Conservation (phyloP, 2,888 invertebrate species). For the Dynastes tityus region DNA sequence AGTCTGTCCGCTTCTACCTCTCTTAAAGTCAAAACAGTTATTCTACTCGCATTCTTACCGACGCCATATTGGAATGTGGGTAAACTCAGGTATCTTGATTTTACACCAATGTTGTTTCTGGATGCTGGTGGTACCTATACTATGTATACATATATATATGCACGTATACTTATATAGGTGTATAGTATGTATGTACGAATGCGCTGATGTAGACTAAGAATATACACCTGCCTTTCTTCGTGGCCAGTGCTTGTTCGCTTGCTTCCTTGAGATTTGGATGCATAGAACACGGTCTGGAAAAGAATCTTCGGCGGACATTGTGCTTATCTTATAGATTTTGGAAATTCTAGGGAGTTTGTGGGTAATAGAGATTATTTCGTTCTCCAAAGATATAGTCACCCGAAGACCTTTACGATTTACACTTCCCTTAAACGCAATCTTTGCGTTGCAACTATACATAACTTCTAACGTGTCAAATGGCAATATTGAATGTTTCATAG, state of each 20-base stretch:
- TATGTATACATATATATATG: neutral
- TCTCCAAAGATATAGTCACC: too few relatives aligned
- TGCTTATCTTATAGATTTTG: too few relatives aligned
- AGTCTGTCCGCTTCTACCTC: slow-evolving; percentile 51
- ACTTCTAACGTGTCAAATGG: too few relatives aligned
- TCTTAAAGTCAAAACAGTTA: slow-evolving; percentile 63
- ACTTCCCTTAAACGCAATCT: too few relatives aligned
- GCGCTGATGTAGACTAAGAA: neutral
- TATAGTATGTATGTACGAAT: neutral
- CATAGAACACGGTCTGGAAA: too few relatives aligned
- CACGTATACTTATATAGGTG: neutral
- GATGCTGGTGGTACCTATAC: slow-evolving; percentile 10
- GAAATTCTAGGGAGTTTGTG: too few relatives aligned
- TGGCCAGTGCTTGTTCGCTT: neutral
- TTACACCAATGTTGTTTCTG: slow-evolving; percentile 48
- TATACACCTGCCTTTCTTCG: slow-evolving; percentile 5
- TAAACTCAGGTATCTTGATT: slow-evolving; percentile 56
- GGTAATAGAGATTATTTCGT: too few relatives aligned
- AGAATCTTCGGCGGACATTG: too few relatives aligned
- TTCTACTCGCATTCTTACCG: slow-evolving; percentile 66
- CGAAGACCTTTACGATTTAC: too few relatives aligned
- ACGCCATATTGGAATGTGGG: slow-evolving; percentile 69
- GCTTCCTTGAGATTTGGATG: neutral
- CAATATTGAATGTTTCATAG: too few relatives aligned
- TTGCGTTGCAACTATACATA: too few relatives aligned